Conservation (phyloP, 2,113 vertebrate species). For the Typhlomys cinereus region DNA sequence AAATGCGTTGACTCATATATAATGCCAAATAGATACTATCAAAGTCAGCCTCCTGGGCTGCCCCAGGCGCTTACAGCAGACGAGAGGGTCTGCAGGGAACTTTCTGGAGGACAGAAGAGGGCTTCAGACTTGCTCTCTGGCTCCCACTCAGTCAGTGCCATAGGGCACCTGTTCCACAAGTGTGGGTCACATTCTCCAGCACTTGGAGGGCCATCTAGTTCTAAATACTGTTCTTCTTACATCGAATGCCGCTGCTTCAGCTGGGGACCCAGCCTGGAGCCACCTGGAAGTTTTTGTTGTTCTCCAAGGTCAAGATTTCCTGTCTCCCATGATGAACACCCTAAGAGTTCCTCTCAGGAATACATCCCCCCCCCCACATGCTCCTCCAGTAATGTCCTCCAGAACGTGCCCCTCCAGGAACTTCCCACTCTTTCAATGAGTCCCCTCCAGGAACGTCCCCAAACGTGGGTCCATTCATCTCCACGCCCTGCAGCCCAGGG, state of each 20-base stretch:
- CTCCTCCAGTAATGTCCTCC: neutral
- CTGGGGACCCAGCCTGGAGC: neutral
- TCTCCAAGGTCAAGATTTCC: neutral
- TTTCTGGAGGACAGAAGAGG: neutral
- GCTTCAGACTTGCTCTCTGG: no score
- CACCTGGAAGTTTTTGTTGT: neutral
- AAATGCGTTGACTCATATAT: constrained; percentile 52
- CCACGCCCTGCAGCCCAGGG: neutral
- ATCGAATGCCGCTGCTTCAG: neutral
- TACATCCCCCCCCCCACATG: neutral
- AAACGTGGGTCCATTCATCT: no score
- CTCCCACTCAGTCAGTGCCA: neutral
- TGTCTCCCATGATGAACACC: rapidly evolving
- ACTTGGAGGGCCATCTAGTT: no score
- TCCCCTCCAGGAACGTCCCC: no score
- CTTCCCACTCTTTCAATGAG: neutral
- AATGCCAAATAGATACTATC: constrained; percentile 38
- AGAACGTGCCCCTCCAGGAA: neutral
- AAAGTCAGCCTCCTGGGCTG: neutral
- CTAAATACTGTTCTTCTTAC: neutral
- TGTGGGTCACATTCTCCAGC: neutral
- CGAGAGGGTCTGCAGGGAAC: neutral
- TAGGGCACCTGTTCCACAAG: neutral
- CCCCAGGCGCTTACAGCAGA: neutral
- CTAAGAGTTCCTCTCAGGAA: no score